Conservation (phyloP, 2,113 vertebrate genomes). For the Passer domesticus region DNA sequence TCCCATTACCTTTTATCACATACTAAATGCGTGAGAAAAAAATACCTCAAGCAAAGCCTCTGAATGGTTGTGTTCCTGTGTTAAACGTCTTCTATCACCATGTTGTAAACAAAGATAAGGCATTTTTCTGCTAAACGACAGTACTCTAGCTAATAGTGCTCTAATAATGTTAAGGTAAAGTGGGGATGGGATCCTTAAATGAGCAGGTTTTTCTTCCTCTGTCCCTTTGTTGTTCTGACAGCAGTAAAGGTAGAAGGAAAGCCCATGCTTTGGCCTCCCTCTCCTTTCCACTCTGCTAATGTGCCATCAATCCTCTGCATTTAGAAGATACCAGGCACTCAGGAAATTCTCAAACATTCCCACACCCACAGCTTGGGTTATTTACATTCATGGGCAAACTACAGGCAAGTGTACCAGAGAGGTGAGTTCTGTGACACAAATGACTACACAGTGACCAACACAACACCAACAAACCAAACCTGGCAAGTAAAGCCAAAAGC, state of each 20-base stretch:
- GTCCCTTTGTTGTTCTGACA: constrained; percentile 1
- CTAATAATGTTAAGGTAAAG: not conserved
- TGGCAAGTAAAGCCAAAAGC: not conserved
- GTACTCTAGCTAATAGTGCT: not conserved
- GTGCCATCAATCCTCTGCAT: not conserved
- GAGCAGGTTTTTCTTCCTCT: constrained; percentile 13
- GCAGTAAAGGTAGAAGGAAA: not conserved
- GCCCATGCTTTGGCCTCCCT: not conserved
- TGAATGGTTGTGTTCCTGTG: not conserved
- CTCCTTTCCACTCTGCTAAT: not conserved
- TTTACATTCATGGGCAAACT: constrained; percentile 4
- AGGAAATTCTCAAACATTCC: not conserved
- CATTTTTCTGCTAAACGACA: not conserved
- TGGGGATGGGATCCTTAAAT: not conserved
- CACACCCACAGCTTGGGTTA: not conserved
- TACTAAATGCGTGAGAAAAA: not conserved
- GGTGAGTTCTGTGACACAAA: not conserved
- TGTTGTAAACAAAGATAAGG: constrained; percentile 43
- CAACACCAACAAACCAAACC: not conserved
- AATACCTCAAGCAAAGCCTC: not conserved
- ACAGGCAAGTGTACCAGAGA: not conserved
- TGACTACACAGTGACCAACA: not conserved
- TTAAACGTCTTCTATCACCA: not conserved
- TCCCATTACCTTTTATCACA: not conserved
- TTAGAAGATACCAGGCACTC: not conserved